These are phyloP conservation scores for Poicephalus meyeri DNA, from an alignment of 2,113 vertebrate species.

Conservation along the genomic window DNA sequence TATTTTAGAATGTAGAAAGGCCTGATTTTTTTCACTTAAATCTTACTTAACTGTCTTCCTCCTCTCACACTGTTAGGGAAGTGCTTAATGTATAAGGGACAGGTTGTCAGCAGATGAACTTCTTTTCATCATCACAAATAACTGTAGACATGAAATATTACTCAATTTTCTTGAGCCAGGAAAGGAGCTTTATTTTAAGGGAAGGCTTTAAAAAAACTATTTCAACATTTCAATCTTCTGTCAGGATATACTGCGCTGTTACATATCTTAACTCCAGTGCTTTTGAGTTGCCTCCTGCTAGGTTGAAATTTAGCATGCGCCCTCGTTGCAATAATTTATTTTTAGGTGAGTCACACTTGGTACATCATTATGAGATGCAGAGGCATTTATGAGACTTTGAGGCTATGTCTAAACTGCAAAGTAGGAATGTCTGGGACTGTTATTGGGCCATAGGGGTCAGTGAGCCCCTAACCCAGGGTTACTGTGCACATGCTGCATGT, in stretches of 20 bases:
- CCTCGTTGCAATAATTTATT: neutral
- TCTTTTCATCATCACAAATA: constrained; percentile 56
- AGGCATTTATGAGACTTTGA: neutral
- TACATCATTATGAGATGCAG: neutral
- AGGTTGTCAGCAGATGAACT: constrained; percentile 39
- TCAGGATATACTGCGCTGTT: neutral
- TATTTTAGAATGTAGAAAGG: neutral
- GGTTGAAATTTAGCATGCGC: neutral
- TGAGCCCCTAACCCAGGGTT: neutral
- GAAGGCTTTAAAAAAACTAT: constrained; percentile 21
- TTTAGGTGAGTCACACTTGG: neutral
- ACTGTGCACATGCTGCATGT: fast-evolving
- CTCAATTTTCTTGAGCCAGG: constrained; percentile 37
- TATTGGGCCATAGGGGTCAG: neutral
- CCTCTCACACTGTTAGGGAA: neutral
- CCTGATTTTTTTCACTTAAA: constrained; percentile 16
- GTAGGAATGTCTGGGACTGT: neutral
- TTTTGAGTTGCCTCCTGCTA: neutral
- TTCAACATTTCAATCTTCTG: constrained; percentile 52
- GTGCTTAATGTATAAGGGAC: neutral
- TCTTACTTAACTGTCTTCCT: neutral
- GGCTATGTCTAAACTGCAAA: neutral
- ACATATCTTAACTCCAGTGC: neutral
- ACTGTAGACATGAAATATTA: constrained; percentile 46
- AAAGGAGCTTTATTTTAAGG: constrained; percentile 41